A percentile compares a stretch with the other conserved stretches of the same genome.
Evolutionary conservation across 2,113 vertebrate genomes (phyloP).

Genomic region (Harpagus bidentatus): DNA sequence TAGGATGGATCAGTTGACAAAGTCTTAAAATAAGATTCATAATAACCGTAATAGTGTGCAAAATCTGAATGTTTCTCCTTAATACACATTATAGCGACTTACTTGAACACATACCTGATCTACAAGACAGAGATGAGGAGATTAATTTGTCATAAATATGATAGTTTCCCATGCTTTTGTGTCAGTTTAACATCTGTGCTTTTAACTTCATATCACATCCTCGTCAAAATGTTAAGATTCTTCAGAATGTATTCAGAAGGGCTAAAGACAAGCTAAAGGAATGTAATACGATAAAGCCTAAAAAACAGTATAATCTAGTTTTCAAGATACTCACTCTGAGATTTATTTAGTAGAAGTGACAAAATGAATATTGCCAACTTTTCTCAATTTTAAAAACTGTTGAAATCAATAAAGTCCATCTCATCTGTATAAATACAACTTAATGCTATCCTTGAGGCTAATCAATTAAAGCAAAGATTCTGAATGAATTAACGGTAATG

Average conservation of each 20-base stretch:
- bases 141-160: not conserved
- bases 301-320: not conserved
- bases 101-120: not conserved
- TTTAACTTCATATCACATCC: not conserved
- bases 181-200: not conserved
- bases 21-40: not conserved
- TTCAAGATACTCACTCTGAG: not conserved
- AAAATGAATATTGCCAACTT: not conserved
- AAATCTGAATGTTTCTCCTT: not conserved
- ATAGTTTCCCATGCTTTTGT: not conserved
- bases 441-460: not conserved
- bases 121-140: not conserved
- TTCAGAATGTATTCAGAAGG: not conserved
- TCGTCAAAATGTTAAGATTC: not conserved
- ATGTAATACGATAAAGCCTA: not conserved
- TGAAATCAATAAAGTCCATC: not conserved
- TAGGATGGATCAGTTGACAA: not conserved
- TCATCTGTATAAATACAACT: not conserved
- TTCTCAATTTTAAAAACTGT: not conserved
- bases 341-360: not conserved
- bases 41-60: not conserved
- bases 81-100: not conserved
- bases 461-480: not conserved
- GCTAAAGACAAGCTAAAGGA: not conserved
- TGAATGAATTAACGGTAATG: not conserved